Conservation (phyloP, 1,140 invertebrate species). For the Zaprionus tsacasi region DNA sequence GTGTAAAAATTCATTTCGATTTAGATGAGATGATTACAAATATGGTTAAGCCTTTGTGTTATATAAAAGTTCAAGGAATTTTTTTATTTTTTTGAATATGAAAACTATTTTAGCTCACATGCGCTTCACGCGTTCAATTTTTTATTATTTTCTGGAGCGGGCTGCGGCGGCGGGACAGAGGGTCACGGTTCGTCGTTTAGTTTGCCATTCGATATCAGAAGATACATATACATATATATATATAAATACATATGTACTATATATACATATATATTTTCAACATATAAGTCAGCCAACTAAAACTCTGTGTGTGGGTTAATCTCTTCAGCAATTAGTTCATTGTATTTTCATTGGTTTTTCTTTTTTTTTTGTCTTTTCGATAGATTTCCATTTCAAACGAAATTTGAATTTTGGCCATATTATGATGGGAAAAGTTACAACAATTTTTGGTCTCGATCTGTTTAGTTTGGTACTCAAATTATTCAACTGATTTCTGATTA, state of each 20-base stretch:
- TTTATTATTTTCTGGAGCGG: background rate
- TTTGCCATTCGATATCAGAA: slow-evolving; percentile 59
- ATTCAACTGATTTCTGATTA: slow-evolving; percentile 79
- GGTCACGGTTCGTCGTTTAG: slow-evolving; percentile 37
- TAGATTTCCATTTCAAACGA: slow-evolving; percentile 26
- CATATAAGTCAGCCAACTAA: slow-evolving; percentile 72
- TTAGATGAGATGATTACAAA: slow-evolving; percentile 84
- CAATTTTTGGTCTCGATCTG: slow-evolving; percentile 25
- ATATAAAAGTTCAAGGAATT: slow-evolving; percentile 34
- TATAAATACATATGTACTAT: slow-evolving; percentile 22
- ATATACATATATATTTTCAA: slow-evolving; percentile 27
- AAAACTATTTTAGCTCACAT: slow-evolving; percentile 60
- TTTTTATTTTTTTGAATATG: slow-evolving; percentile 31
- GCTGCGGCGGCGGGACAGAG: slow-evolving; percentile 4
- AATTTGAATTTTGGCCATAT: slow-evolving; percentile 56
- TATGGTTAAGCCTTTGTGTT: slow-evolving; percentile 84
- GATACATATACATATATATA: slow-evolving; percentile 20
- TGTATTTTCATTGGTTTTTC: slow-evolving; percentile 19
- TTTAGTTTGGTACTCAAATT: slow-evolving; percentile 52
- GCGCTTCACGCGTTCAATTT: slow-evolving; percentile 34
- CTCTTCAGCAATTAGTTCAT: slow-evolving; percentile 64
- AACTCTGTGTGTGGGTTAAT: slow-evolving; percentile 78
- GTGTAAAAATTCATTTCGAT: slow-evolving; percentile 81
- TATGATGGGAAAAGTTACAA: slow-evolving; percentile 29
- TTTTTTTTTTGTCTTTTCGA: slow-evolving; percentile 19